Evolutionary conservation across 2,797 vertebrate species (phyloP), one percentile per base, ranked within the genome.

Genomic region (Alosa sapidissima): DNA sequence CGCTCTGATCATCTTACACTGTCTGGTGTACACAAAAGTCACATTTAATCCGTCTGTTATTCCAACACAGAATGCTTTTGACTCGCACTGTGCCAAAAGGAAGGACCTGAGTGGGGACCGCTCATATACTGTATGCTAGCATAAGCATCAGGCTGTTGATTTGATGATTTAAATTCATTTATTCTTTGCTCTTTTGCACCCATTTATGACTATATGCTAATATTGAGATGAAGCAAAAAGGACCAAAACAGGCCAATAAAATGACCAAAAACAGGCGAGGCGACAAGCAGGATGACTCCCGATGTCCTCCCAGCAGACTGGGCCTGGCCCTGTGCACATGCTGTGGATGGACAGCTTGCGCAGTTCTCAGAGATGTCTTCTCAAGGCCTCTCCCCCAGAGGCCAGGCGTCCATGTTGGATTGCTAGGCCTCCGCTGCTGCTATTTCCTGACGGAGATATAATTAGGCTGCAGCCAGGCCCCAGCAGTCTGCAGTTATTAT

Each of bases 361-460:
- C 36, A 6, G 55, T 75, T 41, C 3, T 83, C 48, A 49, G 36
- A 75, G 68, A 45, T 68, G 36, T 45, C 68, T 36, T 75, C 36
- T 13, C 33, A 33, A 33, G 36, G 68, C 33, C 14, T 75, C 33
- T 82, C 52, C 55, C n/a, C 49, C 72, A 41, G 48, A 83, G 16
- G 3, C 51, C 68, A 33, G 49, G 72, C 28, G 82, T 72, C 83
- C 85, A 45, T 90, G 87, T 84, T 87, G 85, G 88, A 88, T 87
- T 87, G 88, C 88, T 93, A 87, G 89, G 88, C 91, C 89, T 13
- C 88, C 86, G 21, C 62, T 5, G 78, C 90, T 91, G 91, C 91
- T 94, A 93, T 94, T 94, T 95, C 91, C 91, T 93, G 90, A 89
- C 88, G 5, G 33, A 85, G 91, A 91, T 94, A 93, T 94, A 94